These are phyloP conservation scores for Hyla sarda DNA, from an alignment of 2,113 vertebrate species.

Conservation along the genomic window DNA sequence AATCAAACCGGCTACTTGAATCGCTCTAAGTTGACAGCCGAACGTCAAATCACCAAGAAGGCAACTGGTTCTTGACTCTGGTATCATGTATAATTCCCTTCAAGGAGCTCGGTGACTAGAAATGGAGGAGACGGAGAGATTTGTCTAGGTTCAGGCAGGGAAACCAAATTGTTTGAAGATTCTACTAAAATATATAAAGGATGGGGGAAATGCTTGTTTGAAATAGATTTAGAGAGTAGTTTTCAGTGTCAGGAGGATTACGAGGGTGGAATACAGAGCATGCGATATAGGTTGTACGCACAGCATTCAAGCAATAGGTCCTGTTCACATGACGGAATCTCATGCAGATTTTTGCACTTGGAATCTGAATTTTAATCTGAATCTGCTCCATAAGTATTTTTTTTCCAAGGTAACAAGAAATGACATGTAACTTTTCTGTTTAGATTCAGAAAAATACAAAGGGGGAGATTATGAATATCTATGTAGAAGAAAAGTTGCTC, in stretches of 20 bases:
- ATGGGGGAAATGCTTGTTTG: background rate
- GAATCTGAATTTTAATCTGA: no score
- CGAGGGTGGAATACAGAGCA: background rate
- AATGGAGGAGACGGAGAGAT: constrained; percentile 28
- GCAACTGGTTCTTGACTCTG: constrained; percentile 39
- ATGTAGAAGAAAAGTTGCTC: no score
- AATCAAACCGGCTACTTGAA: constrained; percentile 46
- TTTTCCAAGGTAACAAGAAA: no score
- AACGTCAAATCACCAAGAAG: constrained; percentile 41
- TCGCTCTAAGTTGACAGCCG: constrained; percentile 45
- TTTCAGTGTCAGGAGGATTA: background rate
- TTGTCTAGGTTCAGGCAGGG: constrained; percentile 25
- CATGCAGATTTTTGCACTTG: no score
- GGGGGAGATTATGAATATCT: no score
- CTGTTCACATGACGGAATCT: no score
- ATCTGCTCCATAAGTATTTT: no score
- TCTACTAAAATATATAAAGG: background rate
- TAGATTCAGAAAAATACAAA: no score
- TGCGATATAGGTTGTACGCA: background rate
- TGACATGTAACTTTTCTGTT: no score
- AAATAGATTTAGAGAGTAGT: constrained; percentile 4
- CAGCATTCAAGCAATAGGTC: background rate
- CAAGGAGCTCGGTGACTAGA: constrained; percentile 8
- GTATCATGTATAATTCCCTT: constrained; percentile 45
- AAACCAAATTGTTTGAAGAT: constrained; percentile 12